Percentiles rank a stretch among this genome's conserved stretches.
These are phyloP conservation scores for Todiramphus chloris DNA, from an alignment of 2,113 vertebrate genomes.

Conservation along the genomic window DNA sequence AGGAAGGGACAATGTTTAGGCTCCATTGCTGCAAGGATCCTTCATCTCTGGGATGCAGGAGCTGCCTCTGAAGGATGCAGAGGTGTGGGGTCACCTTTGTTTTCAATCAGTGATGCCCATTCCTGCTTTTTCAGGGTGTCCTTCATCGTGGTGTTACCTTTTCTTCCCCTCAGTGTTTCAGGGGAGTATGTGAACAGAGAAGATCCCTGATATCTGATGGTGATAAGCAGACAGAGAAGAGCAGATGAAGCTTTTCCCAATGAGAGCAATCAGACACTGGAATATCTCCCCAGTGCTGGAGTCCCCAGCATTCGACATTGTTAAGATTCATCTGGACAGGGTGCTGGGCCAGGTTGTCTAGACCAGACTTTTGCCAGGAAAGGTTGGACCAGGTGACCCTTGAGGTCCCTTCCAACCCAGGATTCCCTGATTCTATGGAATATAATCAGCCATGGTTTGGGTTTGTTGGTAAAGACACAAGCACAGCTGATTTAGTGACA, in stretches of 20 bases:
- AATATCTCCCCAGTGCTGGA: background rate
- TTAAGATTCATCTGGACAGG: background rate
- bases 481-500: background rate
- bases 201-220: background rate
- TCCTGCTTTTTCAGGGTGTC: background rate
- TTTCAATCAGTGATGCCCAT: background rate
- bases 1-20: fast-evolving
- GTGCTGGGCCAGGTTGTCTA: background rate
- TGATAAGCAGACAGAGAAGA: background rate
- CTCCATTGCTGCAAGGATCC: background rate
- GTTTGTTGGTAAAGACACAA: background rate
- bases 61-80: background rate
- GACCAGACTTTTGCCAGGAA: background rate
- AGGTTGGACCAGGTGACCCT: background rate
- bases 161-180: fast-evolving
- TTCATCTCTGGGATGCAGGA: background rate
- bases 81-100: background rate
- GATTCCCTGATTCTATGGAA: background rate
- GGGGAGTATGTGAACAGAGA: background rate
- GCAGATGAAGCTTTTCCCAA: background rate
- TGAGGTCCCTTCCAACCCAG: background rate
- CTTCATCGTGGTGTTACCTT: background rate
- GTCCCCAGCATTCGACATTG: background rate
- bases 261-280: background rate
- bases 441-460: background rate